Conservation (phyloP, 2,113 vertebrate genomes). For the Centrocercus urophasianus region DNA sequence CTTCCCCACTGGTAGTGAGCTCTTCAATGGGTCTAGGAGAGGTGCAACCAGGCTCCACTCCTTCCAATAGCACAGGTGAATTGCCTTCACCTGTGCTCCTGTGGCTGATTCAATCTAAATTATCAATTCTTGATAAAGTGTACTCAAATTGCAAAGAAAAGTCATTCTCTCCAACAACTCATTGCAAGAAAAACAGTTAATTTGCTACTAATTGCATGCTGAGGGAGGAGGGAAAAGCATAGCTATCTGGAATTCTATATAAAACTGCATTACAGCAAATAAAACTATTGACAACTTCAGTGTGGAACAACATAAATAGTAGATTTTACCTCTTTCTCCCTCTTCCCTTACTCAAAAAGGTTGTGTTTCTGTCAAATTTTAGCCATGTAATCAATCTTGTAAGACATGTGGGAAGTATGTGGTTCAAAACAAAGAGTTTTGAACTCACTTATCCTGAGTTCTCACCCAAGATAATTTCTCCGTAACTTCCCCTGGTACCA, state of each 20-base stretch:
- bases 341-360: not conserved
- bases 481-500: no score
- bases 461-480: no score
- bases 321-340: not conserved
- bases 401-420: not conserved
- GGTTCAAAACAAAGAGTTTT: not conserved
- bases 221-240: not conserved
- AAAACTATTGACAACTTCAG: not conserved
- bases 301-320: not conserved
- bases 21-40: no score
- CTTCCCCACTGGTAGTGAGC: no score
- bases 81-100: no score
- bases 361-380: not conserved
- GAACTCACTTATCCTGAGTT: no score
- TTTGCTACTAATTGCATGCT: not conserved
- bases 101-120: not conserved
- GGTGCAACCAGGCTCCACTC: no score
- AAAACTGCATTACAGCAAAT: not conserved
- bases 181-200: not conserved
- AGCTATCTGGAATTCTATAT: not conserved
- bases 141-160: not conserved
- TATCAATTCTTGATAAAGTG: not conserved
- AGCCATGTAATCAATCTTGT: not conserved
- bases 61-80: no score
- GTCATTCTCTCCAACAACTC: fast-evolving